phyloP scores from a whole-genome alignment of 2,797 vertebrate genomes.

The Urophycis tenuis region DNA sequence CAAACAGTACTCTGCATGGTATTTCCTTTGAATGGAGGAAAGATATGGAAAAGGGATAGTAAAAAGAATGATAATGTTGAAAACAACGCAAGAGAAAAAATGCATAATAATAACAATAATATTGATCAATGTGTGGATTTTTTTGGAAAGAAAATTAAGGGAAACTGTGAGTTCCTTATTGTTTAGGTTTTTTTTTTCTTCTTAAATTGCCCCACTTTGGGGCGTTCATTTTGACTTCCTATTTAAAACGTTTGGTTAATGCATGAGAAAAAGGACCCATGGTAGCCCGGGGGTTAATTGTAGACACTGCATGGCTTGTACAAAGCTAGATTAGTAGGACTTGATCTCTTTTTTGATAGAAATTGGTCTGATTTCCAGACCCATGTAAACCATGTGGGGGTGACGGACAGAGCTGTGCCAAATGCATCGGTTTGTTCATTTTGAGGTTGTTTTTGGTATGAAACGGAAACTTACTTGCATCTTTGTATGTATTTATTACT shows the following conservation, averaged over 20 bases:
- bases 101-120: slow-evolving; percentile 39
- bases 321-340: slow-evolving; percentile 71
- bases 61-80: slow-evolving; percentile 35
- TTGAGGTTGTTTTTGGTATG: slow-evolving; percentile 62
- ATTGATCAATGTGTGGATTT: slow-evolving; percentile 44
- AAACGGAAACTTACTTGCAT: slow-evolving; percentile 70
- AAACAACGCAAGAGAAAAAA: slow-evolving; percentile 33
- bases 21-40: slow-evolving; percentile 59
- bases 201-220: slow-evolving; percentile 47
- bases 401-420: slow-evolving; percentile 53
- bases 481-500: slow-evolving; percentile 81
- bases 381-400: slow-evolving; percentile 54
- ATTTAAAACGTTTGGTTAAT: slow-evolving; percentile 64
- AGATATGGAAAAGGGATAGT: slow-evolving; percentile 49
- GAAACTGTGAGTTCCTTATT: slow-evolving; percentile 31
- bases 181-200: slow-evolving; percentile 26
- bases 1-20: slow-evolving; percentile 60
- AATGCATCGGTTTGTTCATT: slow-evolving; percentile 55
- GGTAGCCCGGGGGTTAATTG: slow-evolving; percentile 68
- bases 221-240: slow-evolving; percentile 56
- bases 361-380: slow-evolving; percentile 64
- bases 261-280: slow-evolving; percentile 75
- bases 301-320: slow-evolving; percentile 80
- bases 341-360: slow-evolving; percentile 62
- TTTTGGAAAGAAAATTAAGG: slow-evolving; percentile 48